phyloP scores from a whole-genome alignment of 2,113 vertebrate genomes.

The Eudyptes chrysolophus region DNA sequence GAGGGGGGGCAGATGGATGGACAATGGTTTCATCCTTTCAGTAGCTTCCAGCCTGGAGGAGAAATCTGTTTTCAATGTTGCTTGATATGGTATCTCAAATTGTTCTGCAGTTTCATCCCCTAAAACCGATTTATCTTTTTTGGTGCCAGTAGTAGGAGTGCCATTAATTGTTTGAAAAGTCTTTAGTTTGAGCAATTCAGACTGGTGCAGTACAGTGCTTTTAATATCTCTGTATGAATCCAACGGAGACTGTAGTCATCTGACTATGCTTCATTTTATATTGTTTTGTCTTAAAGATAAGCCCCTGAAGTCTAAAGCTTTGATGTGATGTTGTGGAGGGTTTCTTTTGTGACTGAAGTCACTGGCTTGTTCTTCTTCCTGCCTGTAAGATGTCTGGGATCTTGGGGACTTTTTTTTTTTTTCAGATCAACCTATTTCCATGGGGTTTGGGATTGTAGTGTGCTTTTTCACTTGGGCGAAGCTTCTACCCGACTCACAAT shows the following conservation, averaged over 20 bases:
- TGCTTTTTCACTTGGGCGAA: neutral
- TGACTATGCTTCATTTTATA: neutral
- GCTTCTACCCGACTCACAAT: accelerated
- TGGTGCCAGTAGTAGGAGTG: neutral
- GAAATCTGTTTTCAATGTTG: neutral
- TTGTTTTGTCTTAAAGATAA: neutral
- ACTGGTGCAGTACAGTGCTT: neutral
- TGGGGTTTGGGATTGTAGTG: accelerated
- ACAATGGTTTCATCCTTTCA: neutral
- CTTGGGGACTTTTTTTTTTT: neutral
- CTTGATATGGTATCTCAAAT: neutral
- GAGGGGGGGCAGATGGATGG: too few species aligned
- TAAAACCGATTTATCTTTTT: neutral
- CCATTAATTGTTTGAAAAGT: neutral
- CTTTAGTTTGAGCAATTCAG: neutral
- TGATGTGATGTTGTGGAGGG: neutral
- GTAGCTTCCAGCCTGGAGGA: neutral
- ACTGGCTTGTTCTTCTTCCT: neutral
- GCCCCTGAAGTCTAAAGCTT: neutral
- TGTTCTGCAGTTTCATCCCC: neutral
- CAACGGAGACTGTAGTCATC: neutral
- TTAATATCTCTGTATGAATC: accelerated
- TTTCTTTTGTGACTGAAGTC: neutral
- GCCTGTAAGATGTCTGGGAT: neutral
- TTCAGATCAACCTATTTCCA: neutral